Base-by-base conservation (phyloP, 1,140 invertebrate species). In the Bombus ignitus region DNA sequence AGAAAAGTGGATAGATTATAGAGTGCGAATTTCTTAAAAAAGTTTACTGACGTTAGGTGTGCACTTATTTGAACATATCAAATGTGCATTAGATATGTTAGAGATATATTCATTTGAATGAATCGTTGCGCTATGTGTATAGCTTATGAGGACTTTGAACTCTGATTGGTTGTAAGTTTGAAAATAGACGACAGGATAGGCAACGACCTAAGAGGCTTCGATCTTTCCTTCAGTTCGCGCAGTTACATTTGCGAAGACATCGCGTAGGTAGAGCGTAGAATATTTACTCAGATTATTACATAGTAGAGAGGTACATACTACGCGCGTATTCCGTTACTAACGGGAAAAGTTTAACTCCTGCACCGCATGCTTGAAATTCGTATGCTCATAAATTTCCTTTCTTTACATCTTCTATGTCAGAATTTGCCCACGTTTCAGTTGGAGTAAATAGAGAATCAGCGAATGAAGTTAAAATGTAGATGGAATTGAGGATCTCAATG, bases 241-340 rank as follows among this genome's bases (percentile, higher is more conserved):
- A 42, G 57, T 62, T 37, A 37, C 37, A 42, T 13, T 39, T 8
- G 22, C 32, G 32, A 53, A 37, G 42, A 39, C 39, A 37, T 62
- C 59, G 81, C 25, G 59, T 82, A 35, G 57, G 72, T 13, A 32
- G 81, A 53, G 32, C 32, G 72, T 22, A 32, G 81, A 53, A 57
- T 39, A 76, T 53, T 68, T 62, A 37, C 70, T 32, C 37, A n/a
- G 37, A 81, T 57, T 83, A 68, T 83, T 77, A 57, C 74, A 53
- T 25, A 4, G 15, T 15, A 18, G 47, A 42, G 73, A 53, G 42
- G 74, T 22, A 39, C 44, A 53, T 53, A 53, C 47, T 6, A 53
- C 47, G 47, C 15, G n/a, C 73, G 44, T 32, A 59, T 77, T 70
- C 81, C 81, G 81, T 83, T 83, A 83, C 44, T 77, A 83, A 83